phyloP scores from a whole-genome alignment of 1,140 invertebrate genomes.

The Cephus cinctus region DNA sequence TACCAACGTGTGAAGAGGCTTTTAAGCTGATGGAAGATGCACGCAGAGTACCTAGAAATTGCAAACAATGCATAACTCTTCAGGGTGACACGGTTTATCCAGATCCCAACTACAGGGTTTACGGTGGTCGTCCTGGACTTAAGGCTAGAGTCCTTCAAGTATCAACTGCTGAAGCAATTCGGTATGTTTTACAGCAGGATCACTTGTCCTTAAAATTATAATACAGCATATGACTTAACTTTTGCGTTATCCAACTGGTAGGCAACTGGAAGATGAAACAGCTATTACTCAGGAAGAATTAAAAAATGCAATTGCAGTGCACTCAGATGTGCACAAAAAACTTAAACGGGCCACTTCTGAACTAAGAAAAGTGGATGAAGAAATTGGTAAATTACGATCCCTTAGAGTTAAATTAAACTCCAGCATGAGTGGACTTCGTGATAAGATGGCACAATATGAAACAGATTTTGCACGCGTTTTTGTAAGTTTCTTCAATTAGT shows the following conservation, averaged over 20 bases:
- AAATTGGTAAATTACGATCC: conserved; percentile 20
- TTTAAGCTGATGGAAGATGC: conserved; percentile 61
- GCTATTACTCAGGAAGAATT: conserved; percentile 18
- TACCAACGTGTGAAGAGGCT: conserved; percentile 64
- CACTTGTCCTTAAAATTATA: no score
- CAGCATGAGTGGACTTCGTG: conserved; percentile 46
- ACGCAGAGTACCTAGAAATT: conserved; percentile 66
- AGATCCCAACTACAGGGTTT: conserved; percentile 69
- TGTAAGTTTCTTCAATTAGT: conserved; percentile 41
- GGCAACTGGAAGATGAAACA: conserved; percentile 39
- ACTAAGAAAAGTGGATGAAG: conserved; percentile 21
- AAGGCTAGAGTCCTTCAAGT: conserved; percentile 63
- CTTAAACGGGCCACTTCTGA: conserved; percentile 24
- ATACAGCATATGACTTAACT: no score
- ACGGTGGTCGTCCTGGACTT: conserved; percentile 44
- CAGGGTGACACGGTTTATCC: conserved; percentile 63
- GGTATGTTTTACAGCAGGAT: no score
- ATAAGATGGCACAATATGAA: conserved; percentile 35
- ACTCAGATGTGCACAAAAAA: conserved; percentile 25
- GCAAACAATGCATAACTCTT: conserved; percentile 63
- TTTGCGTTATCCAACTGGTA: no score
- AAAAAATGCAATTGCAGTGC: conserved; percentile 5
- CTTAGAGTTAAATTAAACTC: conserved; percentile 29
- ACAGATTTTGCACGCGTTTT: conserved; percentile 34
- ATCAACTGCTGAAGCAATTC: conserved; percentile 62